Conservation (phyloP, 2,888 invertebrate genomes). For the Drosophila leonis region DNA sequence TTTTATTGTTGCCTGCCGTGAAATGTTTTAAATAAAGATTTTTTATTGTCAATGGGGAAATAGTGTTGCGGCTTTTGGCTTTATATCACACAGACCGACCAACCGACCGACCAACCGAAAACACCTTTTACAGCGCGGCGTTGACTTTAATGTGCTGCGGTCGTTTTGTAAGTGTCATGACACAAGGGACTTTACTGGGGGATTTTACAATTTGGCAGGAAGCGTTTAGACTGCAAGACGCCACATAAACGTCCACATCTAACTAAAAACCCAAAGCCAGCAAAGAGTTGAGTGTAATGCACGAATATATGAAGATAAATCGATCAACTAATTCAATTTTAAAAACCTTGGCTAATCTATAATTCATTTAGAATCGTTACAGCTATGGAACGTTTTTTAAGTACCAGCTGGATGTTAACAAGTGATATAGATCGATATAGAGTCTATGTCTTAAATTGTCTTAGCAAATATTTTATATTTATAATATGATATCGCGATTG, state of each 20-base stretch:
- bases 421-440: background rate
- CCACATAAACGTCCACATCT: slow-evolving; percentile 52
- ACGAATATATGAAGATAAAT: slow-evolving; percentile 49
- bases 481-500: too few relatives aligned
- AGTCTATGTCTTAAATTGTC: too few relatives aligned
- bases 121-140: slow-evolving; percentile 40
- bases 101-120: slow-evolving; percentile 7
- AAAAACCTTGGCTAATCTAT: background rate
- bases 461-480: too few relatives aligned
- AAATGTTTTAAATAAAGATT: slow-evolving; percentile 81
- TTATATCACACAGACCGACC: slow-evolving; percentile 57
- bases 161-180: slow-evolving; percentile 56
- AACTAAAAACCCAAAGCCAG: slow-evolving; percentile 7
- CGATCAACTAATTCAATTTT: slow-evolving; percentile 28
- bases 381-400: background rate
- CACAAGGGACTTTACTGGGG: slow-evolving; percentile 25
- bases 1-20: slow-evolving; percentile 76
- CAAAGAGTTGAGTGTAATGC: background rate
- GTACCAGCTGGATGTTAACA: background rate
- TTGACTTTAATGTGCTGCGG: slow-evolving; percentile 71
- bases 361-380: background rate
- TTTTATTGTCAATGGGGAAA: slow-evolving; percentile 79
- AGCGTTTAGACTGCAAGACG: slow-evolving; percentile 67
- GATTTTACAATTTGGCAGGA: slow-evolving; percentile 54
- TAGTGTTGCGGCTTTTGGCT: slow-evolving; percentile 77